phyloP scores from a whole-genome alignment of 1,140 invertebrate species.

The Asbolus verrucosus region DNA sequence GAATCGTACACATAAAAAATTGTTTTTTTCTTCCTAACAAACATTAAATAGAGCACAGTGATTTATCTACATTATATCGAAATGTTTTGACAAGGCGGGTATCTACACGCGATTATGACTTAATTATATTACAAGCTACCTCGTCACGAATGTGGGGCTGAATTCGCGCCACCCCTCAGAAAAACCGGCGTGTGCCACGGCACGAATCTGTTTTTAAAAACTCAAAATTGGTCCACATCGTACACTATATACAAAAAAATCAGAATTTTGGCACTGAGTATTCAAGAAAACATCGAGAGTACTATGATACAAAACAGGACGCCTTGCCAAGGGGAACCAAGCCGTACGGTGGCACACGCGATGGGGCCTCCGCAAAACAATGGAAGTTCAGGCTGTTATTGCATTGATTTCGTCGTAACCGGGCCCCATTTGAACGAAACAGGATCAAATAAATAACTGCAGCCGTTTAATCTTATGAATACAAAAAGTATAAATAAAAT shows the following conservation, averaged over 20 bases:
- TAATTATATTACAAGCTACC: conserved; percentile 55
- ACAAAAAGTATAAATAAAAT: conserved; percentile 50
- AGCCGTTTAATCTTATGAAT: conserved; percentile 22
- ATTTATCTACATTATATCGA: conserved; percentile 63
- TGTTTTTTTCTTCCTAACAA: conserved; percentile 63
- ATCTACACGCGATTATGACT: conserved; percentile 59
- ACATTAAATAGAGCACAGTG: conserved; percentile 64
- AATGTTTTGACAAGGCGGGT: conserved; percentile 60
- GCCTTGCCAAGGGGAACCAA: no score
- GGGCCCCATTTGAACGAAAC: conserved; percentile 3
- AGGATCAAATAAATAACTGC: conserved; percentile 47
- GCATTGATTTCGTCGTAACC: background rate
- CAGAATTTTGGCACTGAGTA: conserved; percentile 51
- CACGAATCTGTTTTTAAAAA: conserved; percentile 33
- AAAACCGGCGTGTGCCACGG: conserved; percentile 12
- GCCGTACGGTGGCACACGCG: conserved; percentile 11
- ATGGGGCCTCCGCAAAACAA: background rate
- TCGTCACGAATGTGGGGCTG: conserved; percentile 42
- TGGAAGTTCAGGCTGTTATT: conserved; percentile 15
- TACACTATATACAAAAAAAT: conserved; percentile 44
- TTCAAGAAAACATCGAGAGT: conserved; percentile 3
- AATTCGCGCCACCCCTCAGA: conserved; percentile 26
- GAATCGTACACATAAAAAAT: conserved; percentile 67
- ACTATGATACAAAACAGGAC: conserved; percentile 11
- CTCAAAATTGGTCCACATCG: conserved; percentile 47